A percentile compares a stretch with the other conserved stretches of the same genome.
Conservation (phyloP, 92 coral and sea anemone genomes). For the Palythoa grandiflora region DNA sequence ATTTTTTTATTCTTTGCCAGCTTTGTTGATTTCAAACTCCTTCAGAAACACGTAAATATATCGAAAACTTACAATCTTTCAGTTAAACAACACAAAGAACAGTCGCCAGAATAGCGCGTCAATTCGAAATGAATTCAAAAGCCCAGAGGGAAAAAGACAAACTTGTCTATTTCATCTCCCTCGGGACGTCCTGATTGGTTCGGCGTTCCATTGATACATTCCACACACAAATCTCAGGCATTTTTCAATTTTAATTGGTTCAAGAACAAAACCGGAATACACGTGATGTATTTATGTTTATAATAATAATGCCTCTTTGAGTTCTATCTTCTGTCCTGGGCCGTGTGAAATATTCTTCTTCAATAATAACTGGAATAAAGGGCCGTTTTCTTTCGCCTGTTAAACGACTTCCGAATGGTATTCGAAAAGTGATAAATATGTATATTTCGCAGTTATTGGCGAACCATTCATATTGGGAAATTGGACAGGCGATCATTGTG, state of each 20-base stretch:
- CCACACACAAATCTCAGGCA: conserved; percentile 17
- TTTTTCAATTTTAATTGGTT: conserved; percentile 30
- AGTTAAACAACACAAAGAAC: conserved; percentile 1
- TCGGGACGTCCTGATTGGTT: conserved; percentile 81
- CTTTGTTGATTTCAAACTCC: not conserved
- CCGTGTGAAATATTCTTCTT: not conserved
- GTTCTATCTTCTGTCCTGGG: not conserved
- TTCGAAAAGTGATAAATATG: not conserved
- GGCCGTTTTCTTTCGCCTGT: not conserved
- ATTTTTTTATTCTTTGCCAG: conserved; percentile 42
- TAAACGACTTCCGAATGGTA: conserved; percentile 24
- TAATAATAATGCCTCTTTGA: conserved; percentile 27
- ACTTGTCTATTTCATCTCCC: conserved; percentile 63
- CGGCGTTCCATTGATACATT: conserved; percentile 35
- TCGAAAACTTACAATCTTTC: conserved; percentile 14
- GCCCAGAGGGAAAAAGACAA: conserved; percentile 24
- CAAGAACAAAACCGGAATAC: conserved; percentile 7
- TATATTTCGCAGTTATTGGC: not conserved
- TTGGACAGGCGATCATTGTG: not conserved
- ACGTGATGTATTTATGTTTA: conserved; percentile 5
- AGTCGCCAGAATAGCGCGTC: conserved; percentile 32
- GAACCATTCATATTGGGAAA: not conserved
- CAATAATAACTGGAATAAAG: not conserved
- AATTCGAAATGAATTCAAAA: conserved; percentile 39
- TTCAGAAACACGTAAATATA: not conserved